Conservation (phyloP, 1,140 invertebrate species). For the Cryptotermes secundus region DNA sequence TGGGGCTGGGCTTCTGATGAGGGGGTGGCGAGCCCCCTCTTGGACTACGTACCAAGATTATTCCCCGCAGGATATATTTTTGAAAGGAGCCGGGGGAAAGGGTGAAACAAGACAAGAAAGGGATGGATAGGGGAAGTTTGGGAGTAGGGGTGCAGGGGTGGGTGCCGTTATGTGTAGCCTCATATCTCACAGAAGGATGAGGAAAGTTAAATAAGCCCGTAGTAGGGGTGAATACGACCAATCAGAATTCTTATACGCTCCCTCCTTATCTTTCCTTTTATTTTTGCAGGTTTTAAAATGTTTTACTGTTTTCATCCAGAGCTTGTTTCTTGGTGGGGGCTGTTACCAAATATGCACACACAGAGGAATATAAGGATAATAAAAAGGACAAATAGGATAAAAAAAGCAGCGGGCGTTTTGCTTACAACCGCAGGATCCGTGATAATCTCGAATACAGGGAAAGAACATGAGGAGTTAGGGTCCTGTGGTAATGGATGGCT, state of each 20-base stretch:
- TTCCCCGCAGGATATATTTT: conserved; percentile 24
- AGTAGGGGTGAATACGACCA: background rate
- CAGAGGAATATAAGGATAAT: background rate
- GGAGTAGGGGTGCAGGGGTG: background rate
- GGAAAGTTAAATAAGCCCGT: background rate
- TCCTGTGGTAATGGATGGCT: background rate
- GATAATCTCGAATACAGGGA: background rate
- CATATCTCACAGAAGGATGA: background rate
- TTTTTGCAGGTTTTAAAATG: background rate
- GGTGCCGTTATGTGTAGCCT: background rate
- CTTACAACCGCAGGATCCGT: background rate
- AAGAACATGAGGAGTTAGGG: background rate
- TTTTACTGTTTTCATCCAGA: background rate
- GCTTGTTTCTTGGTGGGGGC: background rate
- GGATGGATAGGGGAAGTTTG: background rate
- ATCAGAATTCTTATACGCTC: conserved; percentile 12
- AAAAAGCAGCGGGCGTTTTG: background rate
- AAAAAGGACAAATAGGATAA: background rate
- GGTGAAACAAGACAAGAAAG: background rate
- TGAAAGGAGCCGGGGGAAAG: background rate
- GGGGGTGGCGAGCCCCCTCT: conserved; percentile 26
- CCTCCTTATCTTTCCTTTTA: background rate
- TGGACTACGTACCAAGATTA: conserved; percentile 33
- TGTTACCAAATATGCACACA: background rate
- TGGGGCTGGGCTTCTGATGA: background rate